Evolutionary conservation across 2,888 invertebrate genomes (phyloP).

Genomic region (Acleris laterana): DNA sequence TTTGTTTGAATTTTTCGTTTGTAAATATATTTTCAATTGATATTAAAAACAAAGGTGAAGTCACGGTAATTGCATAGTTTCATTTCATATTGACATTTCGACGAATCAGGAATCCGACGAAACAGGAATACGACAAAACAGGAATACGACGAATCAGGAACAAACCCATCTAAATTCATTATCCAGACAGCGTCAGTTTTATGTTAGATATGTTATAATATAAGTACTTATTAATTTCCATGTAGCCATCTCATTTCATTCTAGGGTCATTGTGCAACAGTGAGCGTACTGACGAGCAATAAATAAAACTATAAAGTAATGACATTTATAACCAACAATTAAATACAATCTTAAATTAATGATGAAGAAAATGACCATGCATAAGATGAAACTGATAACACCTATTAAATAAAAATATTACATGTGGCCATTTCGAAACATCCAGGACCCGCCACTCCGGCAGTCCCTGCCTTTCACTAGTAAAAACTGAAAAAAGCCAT

Average conservation of each 20-base stretch:
- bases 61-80: too few species aligned
- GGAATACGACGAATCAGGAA: too few species aligned
- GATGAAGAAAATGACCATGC: not conserved
- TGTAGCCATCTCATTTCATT: constrained; percentile 15
- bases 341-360: constrained; percentile 11
- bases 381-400: not conserved
- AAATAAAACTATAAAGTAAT: constrained; percentile 34
- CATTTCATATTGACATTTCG: too few species aligned
- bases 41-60: too few species aligned
- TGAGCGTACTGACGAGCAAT: constrained; percentile 29
- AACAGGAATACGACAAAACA: too few species aligned
- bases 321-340: constrained; percentile 7
- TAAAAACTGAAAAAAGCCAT: too few species aligned
- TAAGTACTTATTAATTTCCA: constrained; percentile 37
- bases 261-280: constrained; percentile 10
- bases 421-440: not conserved
- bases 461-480: too few species aligned
- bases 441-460: not conserved
- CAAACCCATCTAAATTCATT: constrained; percentile 14
- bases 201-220: constrained; percentile 34
- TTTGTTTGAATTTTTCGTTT: too few species aligned
- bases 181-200: constrained; percentile 13
- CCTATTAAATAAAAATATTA: not conserved
- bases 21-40: too few species aligned
- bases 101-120: too few species aligned